phyloP scores from a whole-genome alignment of 2,113 vertebrate species.

The Pollachius pollachius region DNA sequence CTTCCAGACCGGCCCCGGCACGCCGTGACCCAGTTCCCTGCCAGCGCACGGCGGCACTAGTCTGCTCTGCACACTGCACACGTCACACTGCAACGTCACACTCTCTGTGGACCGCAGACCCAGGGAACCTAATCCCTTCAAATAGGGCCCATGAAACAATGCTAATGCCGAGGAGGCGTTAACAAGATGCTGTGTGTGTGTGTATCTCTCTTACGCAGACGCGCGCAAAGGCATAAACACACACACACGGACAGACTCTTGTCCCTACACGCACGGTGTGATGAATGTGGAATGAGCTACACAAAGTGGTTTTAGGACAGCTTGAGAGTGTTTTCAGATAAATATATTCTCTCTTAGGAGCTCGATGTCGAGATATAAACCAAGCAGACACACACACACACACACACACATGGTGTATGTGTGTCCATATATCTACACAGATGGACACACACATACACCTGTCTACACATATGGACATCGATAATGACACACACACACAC shows the following conservation, averaged over 20 bases:
- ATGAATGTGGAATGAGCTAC: no score
- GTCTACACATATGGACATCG: neutral
- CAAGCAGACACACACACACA: neutral
- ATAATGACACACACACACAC: no score
- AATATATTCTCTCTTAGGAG: no score
- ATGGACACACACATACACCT: neutral
- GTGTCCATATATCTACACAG: neutral
- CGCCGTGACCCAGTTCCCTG: conserved; percentile 71
- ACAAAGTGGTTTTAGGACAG: no score
- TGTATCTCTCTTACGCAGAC: neutral
- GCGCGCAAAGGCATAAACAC: neutral
- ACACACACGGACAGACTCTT: neutral
- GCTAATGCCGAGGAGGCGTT: no score
- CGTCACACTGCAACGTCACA: conserved; percentile 5
- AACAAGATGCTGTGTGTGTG: neutral
- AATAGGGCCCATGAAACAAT: no score
- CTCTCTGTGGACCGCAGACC: conserved; percentile 28
- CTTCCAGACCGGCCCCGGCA: conserved; percentile 33
- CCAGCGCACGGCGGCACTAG: conserved; percentile 39
- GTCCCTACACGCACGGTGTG: no score
- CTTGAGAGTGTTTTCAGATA: no score
- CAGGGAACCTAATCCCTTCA: conserved; percentile 3
- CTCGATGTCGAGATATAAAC: no score
- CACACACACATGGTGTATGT: neutral
- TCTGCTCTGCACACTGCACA: conserved; percentile 40